Evolutionary conservation across 2,113 vertebrate genomes (phyloP).

Genomic region (Pelusios castaneus): DNA sequence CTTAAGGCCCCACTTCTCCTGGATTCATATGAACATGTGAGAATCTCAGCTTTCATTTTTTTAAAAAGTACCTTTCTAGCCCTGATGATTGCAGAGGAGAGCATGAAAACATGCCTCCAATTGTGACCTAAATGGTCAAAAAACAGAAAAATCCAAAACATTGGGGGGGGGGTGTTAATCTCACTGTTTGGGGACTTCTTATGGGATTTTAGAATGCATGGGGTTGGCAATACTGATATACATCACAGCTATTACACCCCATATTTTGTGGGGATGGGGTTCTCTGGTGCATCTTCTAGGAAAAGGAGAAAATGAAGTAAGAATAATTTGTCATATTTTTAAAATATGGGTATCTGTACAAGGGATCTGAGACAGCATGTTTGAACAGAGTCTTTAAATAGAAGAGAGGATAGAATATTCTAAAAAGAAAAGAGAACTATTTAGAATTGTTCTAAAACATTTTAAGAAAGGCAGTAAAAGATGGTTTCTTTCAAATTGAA

Average conservation of each 20-base stretch:
- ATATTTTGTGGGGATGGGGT: background rate
- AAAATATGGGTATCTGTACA: accelerated
- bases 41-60: background rate
- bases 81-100: background rate
- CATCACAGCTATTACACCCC: background rate
- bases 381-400: background rate
- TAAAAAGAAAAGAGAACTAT: background rate
- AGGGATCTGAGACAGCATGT: background rate
- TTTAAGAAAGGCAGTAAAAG: background rate
- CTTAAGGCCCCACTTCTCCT: background rate
- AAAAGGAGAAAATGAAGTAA: background rate
- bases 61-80: background rate
- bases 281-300: background rate
- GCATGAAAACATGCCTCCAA: background rate
- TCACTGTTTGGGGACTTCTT: too few species aligned
- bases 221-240: background rate
- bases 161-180: too few species aligned
- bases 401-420: background rate
- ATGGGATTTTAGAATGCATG: background rate
- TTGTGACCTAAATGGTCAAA: background rate
- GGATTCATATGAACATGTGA: background rate
- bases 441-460: background rate
- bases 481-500: background rate
- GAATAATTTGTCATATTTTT: background rate
- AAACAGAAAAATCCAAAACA: too few species aligned